Conservation (phyloP, 2,797 vertebrate genomes). For the Poeciliopsis turneri region DNA sequence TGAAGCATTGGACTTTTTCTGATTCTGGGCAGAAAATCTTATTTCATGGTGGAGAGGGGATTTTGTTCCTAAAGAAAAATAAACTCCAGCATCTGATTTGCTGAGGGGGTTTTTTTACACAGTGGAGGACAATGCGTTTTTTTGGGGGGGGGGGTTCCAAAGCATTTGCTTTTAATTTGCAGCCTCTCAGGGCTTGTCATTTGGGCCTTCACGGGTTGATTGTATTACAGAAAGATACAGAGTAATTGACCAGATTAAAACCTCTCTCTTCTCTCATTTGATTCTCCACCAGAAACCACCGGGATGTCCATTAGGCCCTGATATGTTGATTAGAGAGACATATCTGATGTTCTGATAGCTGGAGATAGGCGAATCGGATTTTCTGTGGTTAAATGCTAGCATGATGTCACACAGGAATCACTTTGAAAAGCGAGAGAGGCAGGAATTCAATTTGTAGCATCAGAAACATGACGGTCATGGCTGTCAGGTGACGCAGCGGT, state of each 20-base stretch:
- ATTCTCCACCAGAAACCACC: constrained; percentile 61
- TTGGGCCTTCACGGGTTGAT: constrained; percentile 50
- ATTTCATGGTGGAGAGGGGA: constrained; percentile 75
- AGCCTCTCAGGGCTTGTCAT: constrained; percentile 56
- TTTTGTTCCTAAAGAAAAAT: constrained; percentile 47
- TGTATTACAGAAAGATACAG: constrained; percentile 70
- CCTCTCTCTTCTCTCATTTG: constrained; percentile 59
- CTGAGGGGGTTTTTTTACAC: constrained; percentile 32
- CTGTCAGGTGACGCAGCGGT: constrained; percentile 34
- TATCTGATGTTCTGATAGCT: constrained; percentile 70
- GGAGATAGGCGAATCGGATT: constrained; percentile 59
- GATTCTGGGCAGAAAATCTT: constrained; percentile 79
- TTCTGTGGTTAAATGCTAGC: constrained; percentile 53
- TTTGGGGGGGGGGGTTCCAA: not conserved
- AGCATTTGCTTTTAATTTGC: constrained; percentile 74
- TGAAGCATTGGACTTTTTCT: constrained; percentile 43
- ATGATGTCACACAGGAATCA: constrained; percentile 43
- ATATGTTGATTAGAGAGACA: constrained; percentile 69
- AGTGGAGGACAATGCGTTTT: not conserved
- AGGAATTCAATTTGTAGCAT: constrained; percentile 44
- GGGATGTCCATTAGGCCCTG: constrained; percentile 64
- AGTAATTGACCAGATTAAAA: constrained; percentile 71
- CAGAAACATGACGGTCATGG: constrained; percentile 51
- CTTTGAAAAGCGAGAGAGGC: constrained; percentile 12
- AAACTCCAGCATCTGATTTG: constrained; percentile 60